These are phyloP conservation scores for Tenodera sinensis DNA, from an alignment of 2,888 invertebrate species.

Conservation along the genomic window DNA sequence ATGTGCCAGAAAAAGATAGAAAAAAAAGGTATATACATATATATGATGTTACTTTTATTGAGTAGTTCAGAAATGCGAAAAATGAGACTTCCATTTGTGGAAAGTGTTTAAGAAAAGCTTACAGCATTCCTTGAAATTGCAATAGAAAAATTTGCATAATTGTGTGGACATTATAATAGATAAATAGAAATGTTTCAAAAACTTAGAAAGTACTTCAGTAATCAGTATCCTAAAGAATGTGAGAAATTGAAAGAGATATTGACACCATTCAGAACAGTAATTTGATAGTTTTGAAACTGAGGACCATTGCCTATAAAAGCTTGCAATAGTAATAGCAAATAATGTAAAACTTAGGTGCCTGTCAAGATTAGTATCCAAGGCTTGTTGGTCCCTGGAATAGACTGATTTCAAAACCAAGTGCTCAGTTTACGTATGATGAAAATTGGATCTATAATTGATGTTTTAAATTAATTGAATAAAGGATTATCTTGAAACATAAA, in stretches of 20 bases:
- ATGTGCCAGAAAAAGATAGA: too few relatives aligned
- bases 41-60: too few relatives aligned
- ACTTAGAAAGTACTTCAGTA: neutral
- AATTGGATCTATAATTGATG: neutral
- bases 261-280: neutral
- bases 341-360: neutral
- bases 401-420: neutral
- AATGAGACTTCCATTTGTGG: too few relatives aligned
- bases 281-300: neutral
- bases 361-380: neutral
- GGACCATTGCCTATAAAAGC: neutral
- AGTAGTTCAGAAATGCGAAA: too few relatives aligned
- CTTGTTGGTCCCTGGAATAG: neutral
- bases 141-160: too few relatives aligned
- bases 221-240: neutral
- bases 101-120: too few relatives aligned
- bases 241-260: neutral
- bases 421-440: neutral
- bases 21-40: too few relatives aligned
- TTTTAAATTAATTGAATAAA: too few relatives aligned
- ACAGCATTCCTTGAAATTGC: too few relatives aligned
- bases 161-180: too few relatives aligned
- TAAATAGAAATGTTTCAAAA: too few relatives aligned
- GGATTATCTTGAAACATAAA: too few relatives aligned
- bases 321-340: neutral